Base-by-base conservation (phyloP, 2,888 invertebrate species). In the Girardia tigrina region DNA sequence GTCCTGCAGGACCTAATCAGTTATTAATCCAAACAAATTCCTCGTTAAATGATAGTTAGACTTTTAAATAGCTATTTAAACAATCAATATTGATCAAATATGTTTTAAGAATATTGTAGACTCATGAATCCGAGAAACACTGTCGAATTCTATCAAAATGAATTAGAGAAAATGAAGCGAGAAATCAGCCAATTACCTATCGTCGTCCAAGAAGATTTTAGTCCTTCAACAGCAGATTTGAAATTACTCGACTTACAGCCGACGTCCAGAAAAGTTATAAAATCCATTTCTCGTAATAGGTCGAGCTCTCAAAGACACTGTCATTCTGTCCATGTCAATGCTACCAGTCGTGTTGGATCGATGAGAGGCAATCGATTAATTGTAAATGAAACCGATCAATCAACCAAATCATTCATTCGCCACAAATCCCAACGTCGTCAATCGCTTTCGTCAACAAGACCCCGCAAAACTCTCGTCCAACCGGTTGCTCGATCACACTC, bases 141-240 rank as follows among this genome's bases (percentile, higher is more conserved):
- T n/a, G n/a, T 56, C 8, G 56, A 56, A 16, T 56, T 56, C 23
- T 56, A 56, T 56, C 56, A 56, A 23, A 56, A 56, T 56, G 56
- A 56, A 56, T 23, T 72, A 36, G 73, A 72, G n/a, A 36, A 28
- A 28, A 26, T 72, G 29, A 72, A 72, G 23, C 28, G 73, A 36
- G 73, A 72, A 26, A 36, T 72, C 8, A 72, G 73, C 23, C 28
- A 29, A 8, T 36, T 72, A 26, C 73, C 73, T 8, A 29, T 72
- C 20, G 26, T 36, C 16, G 56, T 56, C 4, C 26, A 28, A 12
- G 56, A 36, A 4, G 74, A 74, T 72, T 74, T 74, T 23, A 26
- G 16, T 4, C 74, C 74, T n/a, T 74, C 74, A 4, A 74, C 69
- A 26, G 56, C 56, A 8, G 74, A 74, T 72, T 70, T 74, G 1